Evolutionary conservation across 2,888 invertebrate genomes (phyloP).

Genomic region (Apodemia zela): DNA sequence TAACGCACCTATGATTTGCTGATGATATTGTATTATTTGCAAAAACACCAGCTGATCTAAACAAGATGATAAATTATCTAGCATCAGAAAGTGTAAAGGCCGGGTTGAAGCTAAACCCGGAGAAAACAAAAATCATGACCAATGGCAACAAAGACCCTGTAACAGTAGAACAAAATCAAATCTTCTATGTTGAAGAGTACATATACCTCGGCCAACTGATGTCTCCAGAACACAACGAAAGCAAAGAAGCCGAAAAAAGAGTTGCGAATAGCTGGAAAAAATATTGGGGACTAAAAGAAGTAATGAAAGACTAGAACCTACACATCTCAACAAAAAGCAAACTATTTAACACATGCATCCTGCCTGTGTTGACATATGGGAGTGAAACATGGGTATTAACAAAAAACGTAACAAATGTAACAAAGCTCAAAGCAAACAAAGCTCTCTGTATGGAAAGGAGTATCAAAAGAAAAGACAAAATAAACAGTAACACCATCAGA

Average conservation of each 20-base stretch:
- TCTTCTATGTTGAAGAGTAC: conserved; percentile 6
- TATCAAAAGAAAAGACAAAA: no score
- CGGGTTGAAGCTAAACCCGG: background rate
- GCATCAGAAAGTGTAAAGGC: no score
- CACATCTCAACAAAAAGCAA: no score
- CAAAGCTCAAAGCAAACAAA: background rate
- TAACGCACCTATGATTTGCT: no score
- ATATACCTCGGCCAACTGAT: conserved; percentile 17
- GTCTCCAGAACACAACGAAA: conserved; percentile 5
- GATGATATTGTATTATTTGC: no score
- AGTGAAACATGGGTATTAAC: no score
- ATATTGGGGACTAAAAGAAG: conserved; percentile 9
- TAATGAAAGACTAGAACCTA: conserved; percentile 6
- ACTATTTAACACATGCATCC: no score
- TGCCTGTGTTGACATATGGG: no score
- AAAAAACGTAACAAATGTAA: background rate
- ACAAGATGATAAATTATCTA: no score
- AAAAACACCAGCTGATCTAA: no score
- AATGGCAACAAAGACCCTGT: conserved; percentile 3
- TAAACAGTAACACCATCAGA: no score
- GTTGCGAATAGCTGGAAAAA: conserved; percentile 1
- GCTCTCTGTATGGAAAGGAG: background rate
- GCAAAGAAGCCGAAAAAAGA: conserved; percentile 9
- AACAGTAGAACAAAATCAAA: conserved; percentile 14
- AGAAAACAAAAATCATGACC: conserved; percentile 10